Conservation (phyloP, 2,888 invertebrate species). For the Beris chalybata region DNA sequence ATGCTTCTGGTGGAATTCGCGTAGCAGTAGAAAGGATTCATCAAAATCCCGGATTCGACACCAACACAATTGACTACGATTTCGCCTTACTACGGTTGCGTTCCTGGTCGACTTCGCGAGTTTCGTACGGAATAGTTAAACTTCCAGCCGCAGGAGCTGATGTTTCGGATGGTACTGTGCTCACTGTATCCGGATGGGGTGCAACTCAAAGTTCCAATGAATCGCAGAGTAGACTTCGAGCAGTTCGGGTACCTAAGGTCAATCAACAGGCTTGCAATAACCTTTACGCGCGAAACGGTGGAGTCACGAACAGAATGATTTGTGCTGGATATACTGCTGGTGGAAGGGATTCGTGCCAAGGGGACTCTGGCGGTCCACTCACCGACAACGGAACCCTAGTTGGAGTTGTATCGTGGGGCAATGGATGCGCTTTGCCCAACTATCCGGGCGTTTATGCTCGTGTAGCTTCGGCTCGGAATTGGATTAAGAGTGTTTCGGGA, state of each 20-base stretch:
- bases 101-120: slow-evolving; percentile 42
- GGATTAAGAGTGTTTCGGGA: slow-evolving; percentile 32
- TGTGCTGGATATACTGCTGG: slow-evolving; percentile 48
- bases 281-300: slow-evolving; percentile 44
- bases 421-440: slow-evolving; percentile 46
- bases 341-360: slow-evolving; percentile 50
- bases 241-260: slow-evolving; percentile 47
- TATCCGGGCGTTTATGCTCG: slow-evolving; percentile 46
- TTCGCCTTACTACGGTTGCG: slow-evolving; percentile 53
- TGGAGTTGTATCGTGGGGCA: slow-evolving; percentile 55
- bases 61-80: slow-evolving; percentile 54
- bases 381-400: slow-evolving; percentile 43
- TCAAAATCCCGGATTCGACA: slow-evolving; percentile 52
- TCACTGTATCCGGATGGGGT: slow-evolving; percentile 53
- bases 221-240: slow-evolving; percentile 42
- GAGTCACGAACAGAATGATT: slow-evolving; percentile 49
- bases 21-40: slow-evolving; percentile 46
- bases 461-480: slow-evolving; percentile 30
- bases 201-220: slow-evolving; percentile 45
- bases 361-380: slow-evolving; percentile 55
- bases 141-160: slow-evolving; percentile 44
- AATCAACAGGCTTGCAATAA: slow-evolving; percentile 44
- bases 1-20: slow-evolving; percentile 50
- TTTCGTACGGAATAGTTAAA: slow-evolving; percentile 43
- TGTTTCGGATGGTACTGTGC: slow-evolving; percentile 45